Evolutionary conservation across 1,140 invertebrate genomes (phyloP).

Genomic region (Lerema accius): DNA sequence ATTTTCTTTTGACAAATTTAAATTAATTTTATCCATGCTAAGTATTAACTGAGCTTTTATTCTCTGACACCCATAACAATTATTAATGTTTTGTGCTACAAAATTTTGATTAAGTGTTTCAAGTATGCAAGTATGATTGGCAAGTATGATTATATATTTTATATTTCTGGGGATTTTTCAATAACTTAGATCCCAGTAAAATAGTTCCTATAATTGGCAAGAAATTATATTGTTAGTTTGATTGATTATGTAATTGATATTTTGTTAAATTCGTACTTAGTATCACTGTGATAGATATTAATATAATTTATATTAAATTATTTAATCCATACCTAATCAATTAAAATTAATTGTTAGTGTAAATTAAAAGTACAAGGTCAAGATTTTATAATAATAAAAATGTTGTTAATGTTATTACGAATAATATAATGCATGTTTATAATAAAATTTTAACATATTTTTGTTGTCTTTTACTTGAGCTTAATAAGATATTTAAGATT

Average conservation of each 20-base stretch:
- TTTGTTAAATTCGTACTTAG: constrained; percentile 39
- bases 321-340: constrained; percentile 30
- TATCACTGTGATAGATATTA: constrained; percentile 53
- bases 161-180: not conserved
- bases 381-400: constrained; percentile 34
- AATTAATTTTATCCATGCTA: no score
- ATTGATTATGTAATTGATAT: constrained; percentile 1
- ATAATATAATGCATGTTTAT: constrained; percentile 43
- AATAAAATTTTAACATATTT: constrained; percentile 50
- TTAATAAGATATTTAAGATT: no score
- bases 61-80: no score
- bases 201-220: constrained; percentile 22
- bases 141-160: no score
- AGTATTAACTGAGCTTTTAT: no score
- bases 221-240: constrained; percentile 5
- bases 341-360: constrained; percentile 30
- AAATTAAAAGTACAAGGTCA: constrained; percentile 41
- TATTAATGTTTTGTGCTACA: not conserved
- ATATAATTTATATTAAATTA: constrained; percentile 42
- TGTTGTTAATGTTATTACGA: constrained; percentile 51
- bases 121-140: not conserved
- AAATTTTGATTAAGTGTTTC: not conserved
- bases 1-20: no score
- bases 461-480: not conserved
- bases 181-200: constrained; percentile 6